These are phyloP conservation scores for Chrysogorgia sp. DNA, from an alignment of 92 coral and sea anemone genomes.

Conservation along the genomic window DNA sequence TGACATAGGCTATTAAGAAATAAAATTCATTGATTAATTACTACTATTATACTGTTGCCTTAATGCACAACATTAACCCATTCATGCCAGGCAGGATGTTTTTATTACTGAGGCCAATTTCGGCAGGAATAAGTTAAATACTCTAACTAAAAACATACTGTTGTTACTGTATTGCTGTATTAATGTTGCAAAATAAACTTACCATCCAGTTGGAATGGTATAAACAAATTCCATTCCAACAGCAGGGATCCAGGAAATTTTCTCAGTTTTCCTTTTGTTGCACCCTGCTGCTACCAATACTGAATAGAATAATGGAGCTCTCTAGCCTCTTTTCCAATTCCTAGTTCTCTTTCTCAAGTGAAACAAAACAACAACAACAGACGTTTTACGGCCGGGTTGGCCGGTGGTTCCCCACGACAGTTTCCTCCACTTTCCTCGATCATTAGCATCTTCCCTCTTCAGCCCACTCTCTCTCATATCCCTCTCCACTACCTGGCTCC, in stretches of 20 bases:
- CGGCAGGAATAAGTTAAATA: neutral
- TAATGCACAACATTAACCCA: conserved; percentile 4
- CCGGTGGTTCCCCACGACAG: no score
- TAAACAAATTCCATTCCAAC: conserved; percentile 72
- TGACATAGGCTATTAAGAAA: conserved; percentile 19
- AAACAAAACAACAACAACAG: no score
- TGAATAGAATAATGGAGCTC: conserved; percentile 67
- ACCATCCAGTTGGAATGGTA: conserved; percentile 78
- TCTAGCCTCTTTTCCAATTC: conserved; percentile 54
- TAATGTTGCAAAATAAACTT: conserved; percentile 33
- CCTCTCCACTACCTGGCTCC: no score
- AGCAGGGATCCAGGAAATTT: conserved; percentile 55
- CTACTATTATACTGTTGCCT: no score
- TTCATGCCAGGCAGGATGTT: neutral
- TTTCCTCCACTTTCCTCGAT: no score
- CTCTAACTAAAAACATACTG: neutral
- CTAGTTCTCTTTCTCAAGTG: conserved; percentile 49
- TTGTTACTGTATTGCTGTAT: neutral
- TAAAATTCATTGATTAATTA: neutral
- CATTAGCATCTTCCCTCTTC: no score
- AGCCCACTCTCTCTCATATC: no score
- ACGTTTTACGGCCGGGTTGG: no score
- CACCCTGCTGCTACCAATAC: conserved; percentile 49
- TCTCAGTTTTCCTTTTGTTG: conserved; percentile 51
- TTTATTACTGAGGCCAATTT: neutral